Conservation (phyloP, 2,888 invertebrate species). For the Cactoblastis cactorum region DNA sequence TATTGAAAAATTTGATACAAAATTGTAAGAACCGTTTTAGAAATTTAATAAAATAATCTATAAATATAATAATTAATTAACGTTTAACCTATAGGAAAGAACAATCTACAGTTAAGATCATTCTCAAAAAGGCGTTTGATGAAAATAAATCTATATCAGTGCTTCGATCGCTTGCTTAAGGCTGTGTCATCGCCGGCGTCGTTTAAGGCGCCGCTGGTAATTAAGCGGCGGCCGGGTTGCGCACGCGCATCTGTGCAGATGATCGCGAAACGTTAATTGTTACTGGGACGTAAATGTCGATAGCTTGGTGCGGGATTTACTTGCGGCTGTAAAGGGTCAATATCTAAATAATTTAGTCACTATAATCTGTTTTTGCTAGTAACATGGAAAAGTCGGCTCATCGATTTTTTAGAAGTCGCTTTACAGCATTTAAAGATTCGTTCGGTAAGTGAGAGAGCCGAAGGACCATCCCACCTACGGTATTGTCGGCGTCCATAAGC, state of each 20-base stretch:
- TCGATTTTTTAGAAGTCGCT: too few species aligned
- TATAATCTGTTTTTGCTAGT: too few species aligned
- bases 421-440: too few species aligned
- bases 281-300: slow-evolving; percentile 9
- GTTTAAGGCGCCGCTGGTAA: slow-evolving; percentile 25
- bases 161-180: neutral
- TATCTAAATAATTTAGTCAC: neutral
- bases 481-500: too few species aligned
- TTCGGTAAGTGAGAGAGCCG: too few species aligned
- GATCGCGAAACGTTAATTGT: slow-evolving; percentile 26
- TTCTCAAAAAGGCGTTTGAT: slow-evolving; percentile 1
- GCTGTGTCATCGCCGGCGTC: slow-evolving; percentile 9
- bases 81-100: too few species aligned
- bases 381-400: neutral
- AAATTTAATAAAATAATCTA: too few species aligned
- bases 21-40: too few species aligned
- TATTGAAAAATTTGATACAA: too few species aligned
- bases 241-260: neutral
- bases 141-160: neutral
- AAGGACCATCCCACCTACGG: too few species aligned
- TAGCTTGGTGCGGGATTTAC: neutral
- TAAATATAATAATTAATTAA: too few species aligned
- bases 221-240: slow-evolving; percentile 3
- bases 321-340: neutral
- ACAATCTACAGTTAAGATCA: neutral